Evolutionary conservation across 1,140 invertebrate species (phyloP).

Genomic region (Glossosoma conforme): DNA sequence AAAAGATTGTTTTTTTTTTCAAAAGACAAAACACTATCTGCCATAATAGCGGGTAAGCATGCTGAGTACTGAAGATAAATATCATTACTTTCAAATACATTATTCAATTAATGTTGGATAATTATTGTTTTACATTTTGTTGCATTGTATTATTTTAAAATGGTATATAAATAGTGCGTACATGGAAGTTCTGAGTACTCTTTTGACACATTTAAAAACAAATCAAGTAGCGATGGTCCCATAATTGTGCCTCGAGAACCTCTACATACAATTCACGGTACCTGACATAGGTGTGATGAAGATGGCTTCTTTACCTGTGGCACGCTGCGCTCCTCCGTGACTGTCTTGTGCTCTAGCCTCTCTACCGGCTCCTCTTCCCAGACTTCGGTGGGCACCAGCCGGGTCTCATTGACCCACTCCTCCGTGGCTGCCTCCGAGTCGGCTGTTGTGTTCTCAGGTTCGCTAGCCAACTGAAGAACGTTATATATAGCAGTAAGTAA

Average conservation of each 20-base stretch:
- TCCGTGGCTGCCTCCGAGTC: constrained; percentile 59
- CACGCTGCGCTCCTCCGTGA: constrained; percentile 79
- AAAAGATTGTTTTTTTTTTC: too few species aligned
- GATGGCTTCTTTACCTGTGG: constrained; percentile 63
- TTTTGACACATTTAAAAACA: not conserved
- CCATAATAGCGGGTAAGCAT: too few species aligned
- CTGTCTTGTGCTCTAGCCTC: constrained; percentile 73
- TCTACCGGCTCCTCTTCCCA: constrained; percentile 89
- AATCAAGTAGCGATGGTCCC: too few species aligned
- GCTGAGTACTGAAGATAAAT: too few species aligned
- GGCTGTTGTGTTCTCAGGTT: constrained; percentile 44
- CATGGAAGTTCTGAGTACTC: not conserved
- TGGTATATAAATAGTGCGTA: not conserved
- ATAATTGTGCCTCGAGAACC: too few species aligned
- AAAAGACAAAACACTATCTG: too few species aligned
- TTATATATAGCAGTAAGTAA: not conserved
- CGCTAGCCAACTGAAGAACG: constrained; percentile 53
- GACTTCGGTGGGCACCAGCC: constrained; percentile 81
- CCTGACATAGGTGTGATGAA: constrained; percentile 1
- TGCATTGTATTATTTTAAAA: too few species aligned
- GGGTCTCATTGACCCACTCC: constrained; percentile 71
- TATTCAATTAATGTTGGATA: too few species aligned
- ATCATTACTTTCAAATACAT: too few species aligned
- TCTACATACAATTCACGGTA: not conserved
- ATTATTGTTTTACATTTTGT: too few species aligned